These are phyloP conservation scores for Danionella cerebrum DNA, from an alignment of 2,113 vertebrate genomes.

Conservation along the genomic window DNA sequence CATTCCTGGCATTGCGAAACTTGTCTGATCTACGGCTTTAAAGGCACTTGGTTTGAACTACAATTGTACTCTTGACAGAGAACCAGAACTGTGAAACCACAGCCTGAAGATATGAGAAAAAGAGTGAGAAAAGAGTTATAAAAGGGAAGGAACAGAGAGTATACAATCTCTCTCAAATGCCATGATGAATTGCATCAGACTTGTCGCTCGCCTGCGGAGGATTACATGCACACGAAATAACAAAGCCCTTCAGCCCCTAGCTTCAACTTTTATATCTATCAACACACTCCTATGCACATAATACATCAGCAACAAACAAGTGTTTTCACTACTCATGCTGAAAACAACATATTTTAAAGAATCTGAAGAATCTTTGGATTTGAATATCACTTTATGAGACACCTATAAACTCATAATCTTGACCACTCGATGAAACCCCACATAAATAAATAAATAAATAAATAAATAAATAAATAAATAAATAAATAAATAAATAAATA, in stretches of 20 bases:
- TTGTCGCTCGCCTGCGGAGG: slow-evolving; percentile 25
- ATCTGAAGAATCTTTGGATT: neutral
- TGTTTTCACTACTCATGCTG: neutral
- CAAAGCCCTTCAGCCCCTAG: slow-evolving; percentile 4
- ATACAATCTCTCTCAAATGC: neutral
- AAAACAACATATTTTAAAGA: no score
- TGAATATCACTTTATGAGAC: no score
- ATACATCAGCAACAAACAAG: neutral
- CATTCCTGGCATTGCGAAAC: neutral
- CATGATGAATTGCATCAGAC: slow-evolving; percentile 28
- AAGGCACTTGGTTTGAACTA: neutral
- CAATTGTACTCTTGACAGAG: neutral
- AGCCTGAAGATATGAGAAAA: neutral
- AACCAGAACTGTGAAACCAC: neutral
- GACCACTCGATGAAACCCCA: no score
- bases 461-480: no score
- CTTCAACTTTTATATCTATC: slow-evolving; percentile 10
- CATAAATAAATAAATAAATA: no score
- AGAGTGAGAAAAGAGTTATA: neutral
- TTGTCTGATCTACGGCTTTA: neutral
- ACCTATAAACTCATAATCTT: no score
- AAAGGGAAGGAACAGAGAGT: neutral
- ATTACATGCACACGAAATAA: slow-evolving; percentile 1
- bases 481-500: no score
- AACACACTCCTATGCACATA: neutral